Evolutionary conservation across 2,888 invertebrate species (phyloP), one percentile per base, ranked within the genome.

Genomic region (Acleris emargana): DNA sequence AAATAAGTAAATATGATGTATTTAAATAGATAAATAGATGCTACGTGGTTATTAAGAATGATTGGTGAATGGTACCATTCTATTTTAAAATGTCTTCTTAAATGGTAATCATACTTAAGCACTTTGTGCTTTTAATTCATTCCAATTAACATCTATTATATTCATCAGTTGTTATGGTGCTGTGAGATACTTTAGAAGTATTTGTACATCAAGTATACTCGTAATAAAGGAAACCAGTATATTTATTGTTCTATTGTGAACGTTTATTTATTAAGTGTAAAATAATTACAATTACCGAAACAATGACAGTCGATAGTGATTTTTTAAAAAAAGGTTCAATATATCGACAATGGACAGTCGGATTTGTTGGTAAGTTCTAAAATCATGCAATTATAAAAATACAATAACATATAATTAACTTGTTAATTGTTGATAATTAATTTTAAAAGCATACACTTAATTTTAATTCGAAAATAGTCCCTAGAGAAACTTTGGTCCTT

Each of bases 281-380:
- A 11, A 11, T 13, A 54, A 16, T 20, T 42, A 9, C 9, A 42
- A n/a, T 43, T 11, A 51, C 0, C 16, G 17, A 6, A 64, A 54
- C 32, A 58, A 53, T 54, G 58, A 59, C 49, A 43, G 5, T 54
- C n/a, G 49, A 49, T 20, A 28, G 13, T 17, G 18, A 18, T 22
- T 13, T n/a, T 16, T 38, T 52, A 3, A 13, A 64, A 50, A 54
- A 59, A 17, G 43, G 43, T 28, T 43, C 64, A 11, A 51, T 59
- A 22, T 38, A 59, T 17, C 53, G 53, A 25, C 64, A 64, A 59
- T 64, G 64, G 64, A 54, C 54, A 54, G n/a, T 64, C 11, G 54
- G 64, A 28, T 59, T 59, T 50, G 17, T 64, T 42, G 58, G 64
- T 64, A 28, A 64, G 58, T 18, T 32, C 1, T n/a, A 25, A 25